Base-by-base conservation (phyloP, 1,140 invertebrate species). In the Andricus grossulariae region DNA sequence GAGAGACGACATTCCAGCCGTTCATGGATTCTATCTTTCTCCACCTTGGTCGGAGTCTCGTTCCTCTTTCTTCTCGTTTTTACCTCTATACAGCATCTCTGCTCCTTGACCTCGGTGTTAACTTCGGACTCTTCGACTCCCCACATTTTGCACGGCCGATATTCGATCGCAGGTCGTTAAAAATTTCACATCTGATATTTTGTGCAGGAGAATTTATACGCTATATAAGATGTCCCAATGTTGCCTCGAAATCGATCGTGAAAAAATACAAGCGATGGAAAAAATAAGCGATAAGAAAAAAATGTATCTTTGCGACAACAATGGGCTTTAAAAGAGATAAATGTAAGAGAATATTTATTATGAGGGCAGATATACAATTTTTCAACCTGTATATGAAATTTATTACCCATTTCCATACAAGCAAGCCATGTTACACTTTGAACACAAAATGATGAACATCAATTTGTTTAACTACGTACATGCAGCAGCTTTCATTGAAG, bases 1-100 rank as follows among this genome's bases (percentile, higher is more conserved):
- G 83, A 82, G 82, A 55, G 74, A 82, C 83, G 76, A 84, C 83
- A 84, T 84, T 84, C 83, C 83, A 82, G 75, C 77, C 82, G 52
- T 54, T 54, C 12, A 50, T 54, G 80, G 75, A 82, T 78, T 80
- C 82, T 74, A 71, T 18, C 39, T 45, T 72, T 73, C 71, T 70
- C 60, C 80, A 55, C 78, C 83, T 84, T 83, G 76, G 45, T 54
- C 75, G 74, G 60, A 72, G 76, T 18, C n/a, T 75, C 72, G 75
- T 80, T 75, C 72, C 54, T 76, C 71, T 77, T 76, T 74, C 74
- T 75, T 55, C 50, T 74, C 21, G 51, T 66, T 73, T 57, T 21
- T 78, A 45, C 50, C 21, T 19, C 32, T 75, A 54, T 75, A 66
- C 71, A 72, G 52, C 55, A 73, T n/a, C 76, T 76, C 66, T 66